A percentile compares a stretch with the other conserved stretches of the same genome.
phyloP scores from a whole-genome alignment of 2,113 vertebrate species.

The Catharus minimus region DNA sequence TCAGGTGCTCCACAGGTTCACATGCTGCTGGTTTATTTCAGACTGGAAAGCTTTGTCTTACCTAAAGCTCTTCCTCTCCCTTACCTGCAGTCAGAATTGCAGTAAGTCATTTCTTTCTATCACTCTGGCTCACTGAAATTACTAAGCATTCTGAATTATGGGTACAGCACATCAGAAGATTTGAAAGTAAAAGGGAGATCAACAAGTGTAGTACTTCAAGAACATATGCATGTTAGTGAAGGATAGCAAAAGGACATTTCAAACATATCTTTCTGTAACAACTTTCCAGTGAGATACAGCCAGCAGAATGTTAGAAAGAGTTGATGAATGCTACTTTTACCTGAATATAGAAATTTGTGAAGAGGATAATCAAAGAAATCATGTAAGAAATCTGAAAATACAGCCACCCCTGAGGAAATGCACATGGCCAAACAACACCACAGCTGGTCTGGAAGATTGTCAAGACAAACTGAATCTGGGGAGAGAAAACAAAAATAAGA shows the following conservation, averaged over 20 bases:
- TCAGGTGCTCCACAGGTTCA: background rate
- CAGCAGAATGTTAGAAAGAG: background rate
- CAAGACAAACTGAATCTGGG: conserved; percentile 91
- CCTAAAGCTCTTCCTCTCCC: background rate
- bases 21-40: background rate
- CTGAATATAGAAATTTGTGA: conserved; percentile 95
- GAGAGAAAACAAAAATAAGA: background rate
- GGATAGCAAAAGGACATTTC: background rate
- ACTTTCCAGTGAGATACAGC: background rate
- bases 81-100: background rate
- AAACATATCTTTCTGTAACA: background rate
- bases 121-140: background rate
- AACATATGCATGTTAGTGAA: background rate
- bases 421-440: conserved; percentile 89
- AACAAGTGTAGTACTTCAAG: background rate
- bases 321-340: conserved; percentile 61
- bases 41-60: background rate
- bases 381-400: conserved; percentile 95
- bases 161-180: background rate
- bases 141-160: background rate
- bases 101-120: background rate
- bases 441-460: conserved; percentile 90
- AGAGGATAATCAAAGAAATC: conserved; percentile 90
- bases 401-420: conserved; percentile 90
- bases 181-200: background rate